Evolutionary conservation across 2,113 vertebrate genomes (phyloP).

Genomic region (Sterna hirundo): DNA sequence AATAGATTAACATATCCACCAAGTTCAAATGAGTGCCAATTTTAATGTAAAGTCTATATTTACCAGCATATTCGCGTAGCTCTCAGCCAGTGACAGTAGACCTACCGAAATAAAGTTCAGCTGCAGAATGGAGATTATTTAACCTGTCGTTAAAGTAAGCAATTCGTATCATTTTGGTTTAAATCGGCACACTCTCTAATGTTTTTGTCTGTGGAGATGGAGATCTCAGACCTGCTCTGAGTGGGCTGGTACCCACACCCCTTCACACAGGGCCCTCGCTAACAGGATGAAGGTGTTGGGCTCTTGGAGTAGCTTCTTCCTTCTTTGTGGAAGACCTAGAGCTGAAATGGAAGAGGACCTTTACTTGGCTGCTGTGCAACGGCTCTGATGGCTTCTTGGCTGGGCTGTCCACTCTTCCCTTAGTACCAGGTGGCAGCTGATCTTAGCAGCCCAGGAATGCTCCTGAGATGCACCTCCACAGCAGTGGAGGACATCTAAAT

Average conservation of each 20-base stretch:
- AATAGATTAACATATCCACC: constrained; percentile 36
- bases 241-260: not conserved
- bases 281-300: not conserved
- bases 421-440: not conserved
- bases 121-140: not conserved
- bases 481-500: not conserved
- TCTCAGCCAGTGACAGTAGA: not conserved
- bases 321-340: not conserved
- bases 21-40: not conserved
- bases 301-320: not conserved
- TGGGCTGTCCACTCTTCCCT: not conserved
- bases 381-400: not conserved
- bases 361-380: not conserved
- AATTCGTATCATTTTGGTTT: not conserved
- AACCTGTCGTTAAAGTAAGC: not conserved
- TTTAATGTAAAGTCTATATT: constrained; percentile 26
- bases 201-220: not conserved
- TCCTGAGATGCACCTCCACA: not conserved
- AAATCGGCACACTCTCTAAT: not conserved
- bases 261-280: not conserved
- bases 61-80: not conserved
- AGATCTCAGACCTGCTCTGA: not conserved
- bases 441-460: not conserved
- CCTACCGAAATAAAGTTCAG: not conserved
- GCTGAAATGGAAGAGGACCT: not conserved